A percentile compares a stretch with the other conserved stretches of the same genome.
Evolutionary conservation across 2,113 vertebrate species (phyloP).

Genomic region (Herpailurus yagouaroundi): DNA sequence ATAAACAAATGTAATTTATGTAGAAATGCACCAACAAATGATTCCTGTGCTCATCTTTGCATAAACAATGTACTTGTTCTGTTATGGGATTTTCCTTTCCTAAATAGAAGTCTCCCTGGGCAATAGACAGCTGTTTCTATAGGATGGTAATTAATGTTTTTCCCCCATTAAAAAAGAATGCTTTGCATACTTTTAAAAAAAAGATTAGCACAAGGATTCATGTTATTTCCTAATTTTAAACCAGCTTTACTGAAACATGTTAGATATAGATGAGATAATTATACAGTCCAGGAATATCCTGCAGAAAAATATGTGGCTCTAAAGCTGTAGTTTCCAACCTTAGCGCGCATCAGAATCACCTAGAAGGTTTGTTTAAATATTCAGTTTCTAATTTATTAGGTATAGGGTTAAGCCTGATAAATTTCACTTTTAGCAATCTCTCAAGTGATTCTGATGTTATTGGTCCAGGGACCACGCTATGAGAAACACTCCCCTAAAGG

Average conservation of each 20-base stretch:
- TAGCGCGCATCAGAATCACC: not conserved
- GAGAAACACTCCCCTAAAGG: not conserved
- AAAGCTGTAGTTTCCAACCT: not conserved
- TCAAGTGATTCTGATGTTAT: not conserved
- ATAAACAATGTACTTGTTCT: slow-evolving; percentile 36
- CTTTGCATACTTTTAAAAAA: slow-evolving; percentile 38
- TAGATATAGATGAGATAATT: not conserved
- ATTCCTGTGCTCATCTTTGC: not conserved
- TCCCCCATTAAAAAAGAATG: slow-evolving; percentile 23
- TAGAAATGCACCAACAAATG: slow-evolving; percentile 25
- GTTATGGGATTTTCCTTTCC: slow-evolving; percentile 57
- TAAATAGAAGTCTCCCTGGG: slow-evolving; percentile 41
- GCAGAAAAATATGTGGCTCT: not conserved
- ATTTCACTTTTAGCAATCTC: not conserved
- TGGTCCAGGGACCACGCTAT: not conserved
- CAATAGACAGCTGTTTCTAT: slow-evolving; percentile 34
- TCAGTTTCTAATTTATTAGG: not conserved
- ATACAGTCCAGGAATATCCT: not conserved
- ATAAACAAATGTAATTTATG: slow-evolving; percentile 62
- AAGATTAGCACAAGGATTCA: not conserved
- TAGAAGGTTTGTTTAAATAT: not conserved
- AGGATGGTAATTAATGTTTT: slow-evolving; percentile 56
- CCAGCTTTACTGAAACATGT: not conserved
- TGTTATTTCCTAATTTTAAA: slow-evolving; percentile 53
- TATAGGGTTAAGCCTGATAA: not conserved